Base-by-base conservation (phyloP, 2,888 invertebrate genomes). In the Bugula neritina region DNA sequence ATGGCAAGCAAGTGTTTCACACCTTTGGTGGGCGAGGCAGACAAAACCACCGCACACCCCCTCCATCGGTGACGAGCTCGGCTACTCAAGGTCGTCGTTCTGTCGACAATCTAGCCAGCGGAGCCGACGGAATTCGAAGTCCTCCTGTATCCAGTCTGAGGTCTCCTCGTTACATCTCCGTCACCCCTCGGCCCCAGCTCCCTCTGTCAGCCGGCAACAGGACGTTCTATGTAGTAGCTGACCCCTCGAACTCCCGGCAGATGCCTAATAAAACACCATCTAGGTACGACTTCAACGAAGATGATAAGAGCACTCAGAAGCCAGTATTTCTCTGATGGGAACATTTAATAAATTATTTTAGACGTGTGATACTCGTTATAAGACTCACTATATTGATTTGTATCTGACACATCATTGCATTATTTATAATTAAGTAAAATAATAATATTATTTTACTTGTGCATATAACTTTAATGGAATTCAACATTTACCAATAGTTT, bases 251-350 rank as follows among this genome's bases (percentile, higher is more conserved):
- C 21, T 31, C 21, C 31, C 27, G 27, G 63, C 63, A 25, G 31
- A 10, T 31, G 13, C 10, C 21, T 63, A 63, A 27, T n/a, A 25
- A 27, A 63, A 27, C 25, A 31, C 63, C 63, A 13, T 13, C 63
- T n/a, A 27, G 63, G 17, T 63, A 63, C 34, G 63, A 63, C 31
- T 63, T 63, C 63, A 63, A 63, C 27, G 63, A 63, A 27, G 63
- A 63, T 31, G 63, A 63, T 25, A 2, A 2, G 3, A 25, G 25
- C 5, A 10, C 52, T 13, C 63, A 63, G n/a, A 21, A 63, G 29
- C 63, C 63, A 10, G 57, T 57, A n/a, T 57, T 57, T 5, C 57
- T 57, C 3, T 57, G 27, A 25, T 57, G 52, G 10, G n/a, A n/a
- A n/a, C n/a, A n/a, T n/a, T n/a, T n/a, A n/a, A n/a, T n/a, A n/a